Conservation (phyloP, 2,113 vertebrate genomes). For the Arothron firmamentum region DNA sequence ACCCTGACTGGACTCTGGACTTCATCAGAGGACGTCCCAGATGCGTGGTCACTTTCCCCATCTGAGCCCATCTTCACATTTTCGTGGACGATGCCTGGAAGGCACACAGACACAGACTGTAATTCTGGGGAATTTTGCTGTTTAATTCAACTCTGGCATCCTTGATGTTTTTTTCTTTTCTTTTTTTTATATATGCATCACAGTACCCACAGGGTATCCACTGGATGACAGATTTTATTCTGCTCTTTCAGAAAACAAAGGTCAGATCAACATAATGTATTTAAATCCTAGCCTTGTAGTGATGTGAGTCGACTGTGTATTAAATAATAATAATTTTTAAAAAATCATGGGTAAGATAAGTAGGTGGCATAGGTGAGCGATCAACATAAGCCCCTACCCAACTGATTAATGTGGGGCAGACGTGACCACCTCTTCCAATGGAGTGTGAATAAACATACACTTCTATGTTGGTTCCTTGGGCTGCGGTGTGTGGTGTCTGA, state of each 20-base stretch:
- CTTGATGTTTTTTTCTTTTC: background rate
- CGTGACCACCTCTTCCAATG: conserved; percentile 34
- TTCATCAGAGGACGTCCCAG: conserved; percentile 73
- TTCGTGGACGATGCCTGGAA: conserved; percentile 73
- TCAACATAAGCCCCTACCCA: conserved; percentile 57
- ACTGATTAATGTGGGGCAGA: conserved; percentile 64
- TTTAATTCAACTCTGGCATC: background rate
- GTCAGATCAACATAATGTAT: conserved; percentile 14
- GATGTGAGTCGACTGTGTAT: conserved; percentile 32
- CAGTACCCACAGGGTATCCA: conserved; percentile 12
- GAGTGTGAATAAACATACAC: conserved; percentile 20
- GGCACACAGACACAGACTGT: conserved; percentile 11
- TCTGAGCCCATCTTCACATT: conserved; percentile 78
- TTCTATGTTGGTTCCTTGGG: conserved; percentile 1
- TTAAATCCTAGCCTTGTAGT: conserved; percentile 30
- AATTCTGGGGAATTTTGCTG: too few relatives aligned
- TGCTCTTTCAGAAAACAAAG: too few relatives aligned
- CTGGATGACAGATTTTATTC: too few relatives aligned
- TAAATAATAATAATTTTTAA: background rate
- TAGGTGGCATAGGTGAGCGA: conserved; percentile 45
- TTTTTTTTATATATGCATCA: background rate
- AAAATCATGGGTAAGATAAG: conserved; percentile 46
- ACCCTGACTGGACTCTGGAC: conserved; percentile 76
- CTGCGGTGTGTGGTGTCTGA: conserved; percentile 16
- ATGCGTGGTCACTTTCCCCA: conserved; percentile 76